phyloP scores from a whole-genome alignment of 2,888 invertebrate species.

The Rhaphigaster nebulosa region DNA sequence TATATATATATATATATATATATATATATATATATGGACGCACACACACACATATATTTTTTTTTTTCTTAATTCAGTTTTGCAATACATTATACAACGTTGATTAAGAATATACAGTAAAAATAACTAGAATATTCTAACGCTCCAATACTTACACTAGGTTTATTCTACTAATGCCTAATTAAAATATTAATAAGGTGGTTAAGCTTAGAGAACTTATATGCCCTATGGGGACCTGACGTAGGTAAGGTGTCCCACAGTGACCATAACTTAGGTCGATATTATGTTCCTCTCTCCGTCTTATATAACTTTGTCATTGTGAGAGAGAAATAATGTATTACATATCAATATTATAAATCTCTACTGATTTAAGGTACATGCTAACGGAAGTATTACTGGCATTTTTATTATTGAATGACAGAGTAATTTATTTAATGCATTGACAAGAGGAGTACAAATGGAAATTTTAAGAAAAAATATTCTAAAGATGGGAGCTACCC shows the following conservation, averaged over 20 bases:
- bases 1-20: too few species aligned
- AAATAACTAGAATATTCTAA: background rate
- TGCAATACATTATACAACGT: too few species aligned
- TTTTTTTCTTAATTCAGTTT: too few species aligned
- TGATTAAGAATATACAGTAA: background rate
- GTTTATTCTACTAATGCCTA: background rate
- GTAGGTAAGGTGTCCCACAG: background rate
- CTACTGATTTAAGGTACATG: background rate
- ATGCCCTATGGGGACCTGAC: background rate
- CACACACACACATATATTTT: too few species aligned
- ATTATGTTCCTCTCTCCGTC: background rate
- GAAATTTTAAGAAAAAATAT: too few species aligned
- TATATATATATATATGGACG: too few species aligned
- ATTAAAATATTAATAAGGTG: background rate
- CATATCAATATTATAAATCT: background rate
- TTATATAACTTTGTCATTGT: background rate
- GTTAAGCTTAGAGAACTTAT: background rate
- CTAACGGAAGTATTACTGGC: too few species aligned
- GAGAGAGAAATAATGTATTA: background rate
- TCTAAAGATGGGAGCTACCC: too few species aligned
- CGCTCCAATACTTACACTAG: background rate
- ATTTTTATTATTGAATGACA: too few species aligned
- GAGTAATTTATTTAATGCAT: too few species aligned
- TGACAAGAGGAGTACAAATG: too few species aligned
- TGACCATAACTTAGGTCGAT: background rate